phyloP scores from a whole-genome alignment of 2,888 invertebrate genomes.

The Odontocerum albicorne region DNA sequence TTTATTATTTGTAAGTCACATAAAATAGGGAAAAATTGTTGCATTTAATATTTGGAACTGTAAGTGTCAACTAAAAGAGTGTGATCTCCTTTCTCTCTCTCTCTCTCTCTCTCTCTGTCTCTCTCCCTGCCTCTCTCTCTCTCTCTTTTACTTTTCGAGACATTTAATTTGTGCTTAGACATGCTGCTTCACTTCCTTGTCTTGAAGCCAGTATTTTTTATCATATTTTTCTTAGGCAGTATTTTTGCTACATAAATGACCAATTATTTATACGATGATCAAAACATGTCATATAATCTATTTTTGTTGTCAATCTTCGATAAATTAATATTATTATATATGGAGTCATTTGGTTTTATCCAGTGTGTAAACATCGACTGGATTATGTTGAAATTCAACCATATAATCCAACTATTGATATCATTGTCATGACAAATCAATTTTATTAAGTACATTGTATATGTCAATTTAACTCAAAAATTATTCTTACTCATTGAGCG shows the following conservation, averaged over 20 bases:
- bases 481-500: neutral
- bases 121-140: no score
- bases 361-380: neutral
- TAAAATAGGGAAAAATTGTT: neutral
- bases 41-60: no score
- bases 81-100: no score
- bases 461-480: neutral
- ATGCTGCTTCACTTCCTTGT: no score
- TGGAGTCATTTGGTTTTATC: conserved; percentile 1
- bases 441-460: neutral
- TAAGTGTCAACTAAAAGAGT: no score
- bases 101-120: no score
- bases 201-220: no score
- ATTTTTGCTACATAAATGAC: no score
- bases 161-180: no score
- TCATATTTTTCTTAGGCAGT: no score
- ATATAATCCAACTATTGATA: conserved; percentile 4
- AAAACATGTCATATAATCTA: conserved; percentile 9
- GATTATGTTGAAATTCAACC: conserved; percentile 2
- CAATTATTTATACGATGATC: conserved; percentile 17
- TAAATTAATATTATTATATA: conserved; percentile 7
- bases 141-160: no score
- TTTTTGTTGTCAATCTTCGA: conserved; percentile 16
- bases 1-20: neutral
- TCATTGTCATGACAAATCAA: neutral